Percentiles rank a stretch among this genome's conserved stretches.
phyloP scores from a whole-genome alignment of 2,113 vertebrate genomes.

The Hiodon alosoides region DNA sequence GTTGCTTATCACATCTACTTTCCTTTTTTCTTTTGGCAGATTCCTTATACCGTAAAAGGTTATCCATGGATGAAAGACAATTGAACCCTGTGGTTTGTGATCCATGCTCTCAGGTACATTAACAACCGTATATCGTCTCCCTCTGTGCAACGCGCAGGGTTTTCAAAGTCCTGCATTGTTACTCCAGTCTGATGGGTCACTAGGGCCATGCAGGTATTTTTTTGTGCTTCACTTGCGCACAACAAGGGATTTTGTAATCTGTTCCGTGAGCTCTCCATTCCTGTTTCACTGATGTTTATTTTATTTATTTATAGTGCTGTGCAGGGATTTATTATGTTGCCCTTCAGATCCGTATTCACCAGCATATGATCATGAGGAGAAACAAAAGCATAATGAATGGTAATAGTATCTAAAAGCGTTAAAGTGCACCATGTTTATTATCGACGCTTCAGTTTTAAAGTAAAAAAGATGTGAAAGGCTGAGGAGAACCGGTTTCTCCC shows the following conservation, averaged over 20 bases:
- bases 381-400: too few species aligned
- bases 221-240: not conserved
- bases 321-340: too few species aligned
- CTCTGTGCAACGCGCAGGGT: not conserved
- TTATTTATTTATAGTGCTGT: too few species aligned
- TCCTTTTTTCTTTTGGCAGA: conserved; percentile 44
- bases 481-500: too few species aligned
- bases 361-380: too few species aligned
- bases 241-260: conserved; percentile 7
- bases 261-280: not conserved
- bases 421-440: too few species aligned
- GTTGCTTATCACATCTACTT: conserved; percentile 17
- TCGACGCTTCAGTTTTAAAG: too few species aligned
- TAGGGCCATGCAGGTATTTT: too few species aligned
- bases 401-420: too few species aligned
- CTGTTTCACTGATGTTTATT: not conserved
- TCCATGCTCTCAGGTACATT: conserved; percentile 61
- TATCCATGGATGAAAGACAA: conserved; percentile 65
- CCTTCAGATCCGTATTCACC: too few species aligned
- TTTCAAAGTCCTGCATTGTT: conserved; percentile 7
- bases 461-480: too few species aligned
- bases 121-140: conserved; percentile 23
- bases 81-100: conserved; percentile 68
- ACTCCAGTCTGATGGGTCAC: too few species aligned
- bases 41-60: conserved; percentile 64